Evolutionary conservation across 1,140 invertebrate species (phyloP).

Genomic region (Heliconius nattereri): DNA sequence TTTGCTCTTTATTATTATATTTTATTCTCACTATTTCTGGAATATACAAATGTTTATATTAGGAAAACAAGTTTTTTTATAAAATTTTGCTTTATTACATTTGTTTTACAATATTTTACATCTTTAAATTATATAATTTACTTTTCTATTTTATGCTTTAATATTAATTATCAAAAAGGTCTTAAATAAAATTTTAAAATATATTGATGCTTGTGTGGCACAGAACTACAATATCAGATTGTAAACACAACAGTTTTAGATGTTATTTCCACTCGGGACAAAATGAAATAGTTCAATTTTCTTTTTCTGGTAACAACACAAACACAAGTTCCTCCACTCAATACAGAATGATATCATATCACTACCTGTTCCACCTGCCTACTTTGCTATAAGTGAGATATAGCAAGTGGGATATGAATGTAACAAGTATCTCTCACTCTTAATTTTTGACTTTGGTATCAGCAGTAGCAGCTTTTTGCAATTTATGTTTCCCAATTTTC

Average conservation of each 20-base stretch:
- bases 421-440: constrained; percentile 7
- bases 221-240: too few relatives aligned
- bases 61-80: background rate
- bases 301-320: too few relatives aligned
- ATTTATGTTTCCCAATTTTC: constrained; percentile 70
- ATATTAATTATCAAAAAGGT: background rate
- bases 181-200: background rate
- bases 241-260: too few relatives aligned
- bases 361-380: too few relatives aligned
- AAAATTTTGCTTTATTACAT: background rate
- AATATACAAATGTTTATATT: background rate
- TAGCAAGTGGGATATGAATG: too few relatives aligned
- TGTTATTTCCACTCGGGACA: too few relatives aligned
- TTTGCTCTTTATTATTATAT: too few relatives aligned
- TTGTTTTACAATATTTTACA: background rate
- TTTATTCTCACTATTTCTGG: too few relatives aligned
- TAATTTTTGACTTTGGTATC: constrained; percentile 49
- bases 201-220: too few relatives aligned
- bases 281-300: too few relatives aligned
- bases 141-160: background rate
- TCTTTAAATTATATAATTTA: background rate
- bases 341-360: too few relatives aligned
- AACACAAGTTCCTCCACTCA: too few relatives aligned
- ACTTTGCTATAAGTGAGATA: background rate
- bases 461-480: constrained; percentile 49